A percentile compares a stretch with the other conserved stretches of the same genome.
Evolutionary conservation across 2,888 invertebrate species (phyloP).

Genomic region (Mythimna albipuncta): DNA sequence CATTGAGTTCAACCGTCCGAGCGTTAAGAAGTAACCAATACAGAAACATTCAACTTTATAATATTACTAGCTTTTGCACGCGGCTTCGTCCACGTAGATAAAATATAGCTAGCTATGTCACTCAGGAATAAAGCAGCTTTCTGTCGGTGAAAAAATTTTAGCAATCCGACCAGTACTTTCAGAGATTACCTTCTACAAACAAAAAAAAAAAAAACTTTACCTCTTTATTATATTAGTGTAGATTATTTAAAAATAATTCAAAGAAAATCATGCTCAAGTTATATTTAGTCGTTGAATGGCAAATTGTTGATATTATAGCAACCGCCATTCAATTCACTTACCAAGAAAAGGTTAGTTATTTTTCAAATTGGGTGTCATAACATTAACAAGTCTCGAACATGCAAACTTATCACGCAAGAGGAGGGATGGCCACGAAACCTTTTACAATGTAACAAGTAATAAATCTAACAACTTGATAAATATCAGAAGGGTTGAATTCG

Average conservation of each 20-base stretch:
- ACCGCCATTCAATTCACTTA: not conserved
- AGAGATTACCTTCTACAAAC: too few relatives aligned
- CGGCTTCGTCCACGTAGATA: too few relatives aligned
- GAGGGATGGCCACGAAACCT: not conserved
- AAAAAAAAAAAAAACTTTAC: too few relatives aligned
- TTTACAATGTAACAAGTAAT: slow-evolving; percentile 5
- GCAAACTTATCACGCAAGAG: not conserved
- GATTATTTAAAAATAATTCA: not conserved
- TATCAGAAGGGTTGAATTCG: slow-evolving; percentile 27
- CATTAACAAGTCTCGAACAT: not conserved
- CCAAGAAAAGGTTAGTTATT: not conserved
- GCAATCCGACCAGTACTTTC: too few relatives aligned
- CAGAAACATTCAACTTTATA: too few relatives aligned
- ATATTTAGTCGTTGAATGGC: not conserved
- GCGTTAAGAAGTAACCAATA: too few relatives aligned
- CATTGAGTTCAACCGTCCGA: too few relatives aligned
- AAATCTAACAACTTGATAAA: slow-evolving; percentile 34
- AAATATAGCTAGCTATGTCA: too few relatives aligned
- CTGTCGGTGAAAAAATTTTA: too few relatives aligned
- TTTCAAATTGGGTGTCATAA: not conserved
- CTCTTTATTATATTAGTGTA: not conserved
- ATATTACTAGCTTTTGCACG: too few relatives aligned
- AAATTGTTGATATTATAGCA: not conserved
- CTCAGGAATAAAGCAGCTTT: too few relatives aligned
- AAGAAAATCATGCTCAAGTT: not conserved